Conservation (phyloP, 2,888 invertebrate species). For the Leptopterna dolabrata region DNA sequence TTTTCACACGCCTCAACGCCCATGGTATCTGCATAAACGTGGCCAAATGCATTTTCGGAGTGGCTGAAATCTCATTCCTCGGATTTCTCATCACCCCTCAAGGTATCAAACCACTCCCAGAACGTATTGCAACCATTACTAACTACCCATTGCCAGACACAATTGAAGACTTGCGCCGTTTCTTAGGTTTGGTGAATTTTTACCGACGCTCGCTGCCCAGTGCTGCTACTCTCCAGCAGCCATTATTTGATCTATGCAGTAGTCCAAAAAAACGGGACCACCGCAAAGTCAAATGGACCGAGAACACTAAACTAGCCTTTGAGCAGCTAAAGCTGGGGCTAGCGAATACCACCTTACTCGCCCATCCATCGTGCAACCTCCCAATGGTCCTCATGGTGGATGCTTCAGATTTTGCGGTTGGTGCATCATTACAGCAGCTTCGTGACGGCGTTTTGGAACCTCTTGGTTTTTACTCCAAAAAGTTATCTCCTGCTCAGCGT, state of each 20-base stretch:
- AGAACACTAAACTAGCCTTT: slow-evolving; percentile 61
- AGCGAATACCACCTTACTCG: slow-evolving; percentile 64
- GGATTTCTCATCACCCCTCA: slow-evolving; percentile 61
- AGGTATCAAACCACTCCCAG: slow-evolving; percentile 64
- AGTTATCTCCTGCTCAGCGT: slow-evolving; percentile 38
- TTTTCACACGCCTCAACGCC: slow-evolving; percentile 60
- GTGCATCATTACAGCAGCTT: slow-evolving; percentile 66
- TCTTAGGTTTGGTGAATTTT: slow-evolving; percentile 59
- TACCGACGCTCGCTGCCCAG: slow-evolving; percentile 56
- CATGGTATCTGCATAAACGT: slow-evolving; percentile 64
- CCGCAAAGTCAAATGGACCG: slow-evolving; percentile 59
- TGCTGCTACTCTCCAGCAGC: slow-evolving; percentile 45
- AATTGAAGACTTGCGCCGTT: slow-evolving; percentile 53
- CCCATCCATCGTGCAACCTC: slow-evolving; percentile 64
- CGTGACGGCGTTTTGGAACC: slow-evolving; percentile 37
- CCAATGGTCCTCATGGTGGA: slow-evolving; percentile 65
- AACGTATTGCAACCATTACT: slow-evolving; percentile 64
- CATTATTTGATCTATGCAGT: slow-evolving; percentile 16
- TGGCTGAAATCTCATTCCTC: slow-evolving; percentile 62
- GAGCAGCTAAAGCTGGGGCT: slow-evolving; percentile 63
- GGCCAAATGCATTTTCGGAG: slow-evolving; percentile 64
- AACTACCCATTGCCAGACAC: slow-evolving; percentile 59
- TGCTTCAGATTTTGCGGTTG: slow-evolving; percentile 66
- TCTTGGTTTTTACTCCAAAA: slow-evolving; percentile 57
- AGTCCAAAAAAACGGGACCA: slow-evolving; percentile 60